These are phyloP conservation scores for Tipula vernalis DNA, from an alignment of 2,888 invertebrate species.

Conservation along the genomic window DNA sequence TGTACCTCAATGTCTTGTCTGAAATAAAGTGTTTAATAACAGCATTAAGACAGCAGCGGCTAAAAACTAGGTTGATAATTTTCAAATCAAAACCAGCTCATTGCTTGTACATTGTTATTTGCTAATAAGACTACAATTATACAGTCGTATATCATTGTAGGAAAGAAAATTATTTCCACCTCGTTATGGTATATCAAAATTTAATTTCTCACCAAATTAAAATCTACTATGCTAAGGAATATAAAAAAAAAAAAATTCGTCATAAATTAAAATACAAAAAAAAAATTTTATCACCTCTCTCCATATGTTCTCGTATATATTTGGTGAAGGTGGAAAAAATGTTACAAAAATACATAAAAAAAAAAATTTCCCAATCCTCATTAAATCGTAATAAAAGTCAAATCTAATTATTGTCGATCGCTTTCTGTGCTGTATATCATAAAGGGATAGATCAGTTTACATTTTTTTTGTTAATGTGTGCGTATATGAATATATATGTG, in stretches of 20 bases:
- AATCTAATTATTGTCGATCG: neutral
- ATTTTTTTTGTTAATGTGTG: neutral
- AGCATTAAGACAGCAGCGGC: too few relatives aligned
- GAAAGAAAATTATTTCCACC: neutral
- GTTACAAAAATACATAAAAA: neutral
- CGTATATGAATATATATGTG: neutral
- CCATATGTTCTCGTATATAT: neutral
- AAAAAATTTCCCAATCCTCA: neutral
- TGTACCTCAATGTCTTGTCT: too few relatives aligned
- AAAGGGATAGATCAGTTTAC: neutral
- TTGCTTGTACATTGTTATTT: neutral
- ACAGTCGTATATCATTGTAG: neutral
- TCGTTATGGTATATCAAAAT: neutral
- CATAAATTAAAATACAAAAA: neutral
- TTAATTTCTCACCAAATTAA: constrained; percentile 4
- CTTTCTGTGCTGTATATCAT: neutral
- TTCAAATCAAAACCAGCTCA: neutral
- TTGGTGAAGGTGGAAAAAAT: neutral
- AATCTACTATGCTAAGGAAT: neutral
- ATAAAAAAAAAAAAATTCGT: neutral
- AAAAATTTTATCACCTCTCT: neutral
- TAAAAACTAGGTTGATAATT: neutral
- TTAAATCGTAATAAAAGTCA: neutral
- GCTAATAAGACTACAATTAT: neutral
- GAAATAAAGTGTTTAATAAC: too few relatives aligned